These are phyloP conservation scores for Mugil cephalus DNA, from an alignment of 2,113 vertebrate genomes.

Conservation along the genomic window DNA sequence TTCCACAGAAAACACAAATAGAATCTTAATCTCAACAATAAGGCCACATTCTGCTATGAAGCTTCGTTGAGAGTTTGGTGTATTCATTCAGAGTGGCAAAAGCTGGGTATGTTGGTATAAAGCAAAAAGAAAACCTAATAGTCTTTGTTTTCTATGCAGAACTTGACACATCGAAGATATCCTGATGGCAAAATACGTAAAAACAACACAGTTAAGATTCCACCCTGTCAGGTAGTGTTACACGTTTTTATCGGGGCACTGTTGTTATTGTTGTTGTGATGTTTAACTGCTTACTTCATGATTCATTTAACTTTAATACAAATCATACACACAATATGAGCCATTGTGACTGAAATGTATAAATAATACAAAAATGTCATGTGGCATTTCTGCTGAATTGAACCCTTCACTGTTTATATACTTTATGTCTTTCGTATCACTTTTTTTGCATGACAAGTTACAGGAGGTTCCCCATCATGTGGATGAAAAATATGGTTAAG, in stretches of 20 bases:
- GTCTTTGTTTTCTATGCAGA: neutral
- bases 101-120: no score
- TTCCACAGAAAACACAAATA: no score
- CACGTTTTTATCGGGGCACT: neutral
- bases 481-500: slow-evolving; percentile 35
- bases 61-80: no score
- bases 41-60: no score
- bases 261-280: neutral
- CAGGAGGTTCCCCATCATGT: slow-evolving; percentile 4
- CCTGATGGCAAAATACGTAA: slow-evolving; percentile 9
- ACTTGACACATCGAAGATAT: neutral
- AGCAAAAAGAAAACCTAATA: no score
- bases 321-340: neutral
- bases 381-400: neutral
- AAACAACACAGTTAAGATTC: neutral
- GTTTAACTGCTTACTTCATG: neutral
- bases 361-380: neutral
- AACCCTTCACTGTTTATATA: neutral
- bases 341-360: neutral
- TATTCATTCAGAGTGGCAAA: no score
- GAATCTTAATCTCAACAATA: no score
- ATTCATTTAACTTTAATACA: neutral
- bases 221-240: slow-evolving; percentile 22
- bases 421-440: slow-evolving; percentile 5
- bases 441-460: neutral